Base-by-base conservation (phyloP, 1,140 invertebrate genomes). In the Euura lappo region DNA sequence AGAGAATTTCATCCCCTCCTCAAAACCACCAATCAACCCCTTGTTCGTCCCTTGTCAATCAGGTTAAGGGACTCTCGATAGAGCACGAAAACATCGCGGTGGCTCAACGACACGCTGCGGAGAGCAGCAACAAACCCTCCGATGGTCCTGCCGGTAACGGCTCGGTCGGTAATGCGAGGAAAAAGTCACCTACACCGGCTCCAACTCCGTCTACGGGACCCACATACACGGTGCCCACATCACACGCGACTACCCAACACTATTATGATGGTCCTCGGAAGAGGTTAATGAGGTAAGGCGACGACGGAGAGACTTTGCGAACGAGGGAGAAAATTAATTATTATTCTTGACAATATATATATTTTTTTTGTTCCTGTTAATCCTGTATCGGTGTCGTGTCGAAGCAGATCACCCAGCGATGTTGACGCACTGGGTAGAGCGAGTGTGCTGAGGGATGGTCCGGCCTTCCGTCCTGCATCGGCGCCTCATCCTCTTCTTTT, bases 21-120 rank as follows among this genome's bases (percentile, higher is more conserved):
- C 47, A 8, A 28, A 28, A 7, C 11, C 47, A 8, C 47, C 2
- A 8, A 7, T 51, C 47, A 8, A 7, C 2, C 47, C 11, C 47
- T 51, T 2, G 47, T 28, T 0, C 1, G 28, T 28, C 28, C 28
- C 28, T 28, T 28, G 28, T 28, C 72, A 74, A 60, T 76, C 79
- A 94, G 93, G 93, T 94, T 65, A 94, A 94, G 85, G 93, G 93
- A 72, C 83, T 94, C 79, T 94, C 93, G 81, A 93, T 94, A 78
- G 93, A 94, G 83, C 93, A 93, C 80, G 93, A 93, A 76, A 93
- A 93, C 79, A 79, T 94, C 81, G 92, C 92, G 45, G 91, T 92
- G 65, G 91, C 91, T 69, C 92, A 93, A 79, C 91, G 90, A 75
- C 91, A 92, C 72, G 84, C 81, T 13, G 82, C 82, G 8, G 85